Conservation (phyloP, 2,797 vertebrate genomes). For the Poeciliopsis turneri region DNA sequence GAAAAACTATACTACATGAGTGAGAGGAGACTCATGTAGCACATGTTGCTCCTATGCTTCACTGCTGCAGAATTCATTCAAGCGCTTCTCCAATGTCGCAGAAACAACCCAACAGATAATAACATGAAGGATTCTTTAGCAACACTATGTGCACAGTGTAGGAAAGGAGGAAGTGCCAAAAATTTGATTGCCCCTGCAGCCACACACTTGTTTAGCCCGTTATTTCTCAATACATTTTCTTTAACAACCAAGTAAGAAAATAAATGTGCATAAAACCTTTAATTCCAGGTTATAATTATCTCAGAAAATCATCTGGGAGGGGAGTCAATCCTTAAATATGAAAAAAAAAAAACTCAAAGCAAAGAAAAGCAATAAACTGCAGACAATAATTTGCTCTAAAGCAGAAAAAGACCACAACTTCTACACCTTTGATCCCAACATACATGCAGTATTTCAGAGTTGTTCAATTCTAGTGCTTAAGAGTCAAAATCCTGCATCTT, state of each 20-base stretch:
- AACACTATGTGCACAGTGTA: not conserved
- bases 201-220: not conserved
- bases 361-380: not conserved
- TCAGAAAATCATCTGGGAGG: not conserved
- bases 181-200: no score
- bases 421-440: not conserved
- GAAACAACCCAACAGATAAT: not conserved
- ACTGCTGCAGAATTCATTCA: no score
- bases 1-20: not conserved
- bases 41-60: no score
- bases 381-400: not conserved
- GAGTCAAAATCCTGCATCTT: not conserved
- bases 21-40: no score
- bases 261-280: not conserved
- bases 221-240: not conserved
- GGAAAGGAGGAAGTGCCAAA: no score
- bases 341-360: not conserved
- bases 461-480: not conserved
- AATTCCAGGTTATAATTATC: no score
- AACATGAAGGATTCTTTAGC: not conserved
- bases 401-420: not conserved
- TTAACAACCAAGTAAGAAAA: not conserved
- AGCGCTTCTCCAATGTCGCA: not conserved
- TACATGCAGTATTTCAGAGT: not conserved
- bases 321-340: not conserved